Base-by-base conservation (phyloP, 2,113 vertebrate species). In the Urocynchramus pylzowi region DNA sequence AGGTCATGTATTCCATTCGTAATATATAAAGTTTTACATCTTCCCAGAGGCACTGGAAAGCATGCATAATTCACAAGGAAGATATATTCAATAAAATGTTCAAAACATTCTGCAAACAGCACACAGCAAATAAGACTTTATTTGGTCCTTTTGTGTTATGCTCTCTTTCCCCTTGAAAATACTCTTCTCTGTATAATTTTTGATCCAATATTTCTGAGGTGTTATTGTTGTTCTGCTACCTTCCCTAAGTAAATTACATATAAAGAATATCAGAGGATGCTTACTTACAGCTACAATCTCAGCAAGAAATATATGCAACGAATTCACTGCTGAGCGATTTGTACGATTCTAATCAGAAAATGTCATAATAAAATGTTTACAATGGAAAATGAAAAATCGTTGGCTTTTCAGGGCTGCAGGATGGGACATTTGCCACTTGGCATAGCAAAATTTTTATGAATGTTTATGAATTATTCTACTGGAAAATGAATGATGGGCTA, bases 391-490 rank as follows among this genome's bases (percentile, higher is more conserved):
- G 92, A 96, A 96, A 96, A 90, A 92, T 77, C 84, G 90, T 65
- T 1, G 49, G 52, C 41, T 80, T 95, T 92, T 74, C 68, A 53
- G 69, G 12, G 49, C 47, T 87, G 77, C 33, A 88, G 59, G 77
- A 75, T 47, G 60, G 69, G 63, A 92, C 57, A 75, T 84, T 81
- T 94, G 70, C 81, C 60, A 71, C 68, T 79, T 92, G 80, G 74
- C 74, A 95, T 9, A 85, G 67, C 90, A 93, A 78, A 89, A 85
- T 54, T 95, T 95, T 41, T 65, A 91, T 94, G 71, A 91, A 95
- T 85, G 81, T 93, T 97, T 97, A 96, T 94, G 94, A 96, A 84
- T 97, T 96, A 94, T 97, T 97, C 88, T 92, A 89, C 70, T 63
- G 68, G 93, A 96, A 97, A 97, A 97, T 89, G 84, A 97, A 85